phyloP scores from a whole-genome alignment of 1,140 invertebrate genomes.

The Eurosta solidaginis region DNA sequence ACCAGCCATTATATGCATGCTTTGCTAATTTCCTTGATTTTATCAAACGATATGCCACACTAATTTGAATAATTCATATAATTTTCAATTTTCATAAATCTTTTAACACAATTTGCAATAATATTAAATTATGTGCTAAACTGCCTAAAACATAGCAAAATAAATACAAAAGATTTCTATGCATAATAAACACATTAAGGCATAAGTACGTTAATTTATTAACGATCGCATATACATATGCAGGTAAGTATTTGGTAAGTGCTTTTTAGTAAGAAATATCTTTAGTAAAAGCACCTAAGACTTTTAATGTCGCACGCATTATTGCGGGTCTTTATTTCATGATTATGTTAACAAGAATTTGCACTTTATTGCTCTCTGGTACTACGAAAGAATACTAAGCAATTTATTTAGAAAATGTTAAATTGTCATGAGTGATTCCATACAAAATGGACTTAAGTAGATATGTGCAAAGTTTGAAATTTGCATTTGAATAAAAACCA shows the following conservation, averaged over 20 bases:
- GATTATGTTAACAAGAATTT: constrained; percentile 9
- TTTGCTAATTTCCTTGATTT: constrained; percentile 15
- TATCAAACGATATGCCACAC: background rate
- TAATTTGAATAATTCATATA: constrained; percentile 16
- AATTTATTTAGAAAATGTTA: too few relatives aligned
- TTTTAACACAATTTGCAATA: constrained; percentile 9
- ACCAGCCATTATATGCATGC: background rate
- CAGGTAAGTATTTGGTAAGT: too few relatives aligned
- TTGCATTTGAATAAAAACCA: too few relatives aligned
- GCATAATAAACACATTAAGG: too few relatives aligned
- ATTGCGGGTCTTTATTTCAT: background rate
- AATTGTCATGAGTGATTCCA: too few relatives aligned
- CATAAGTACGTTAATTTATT: background rate
- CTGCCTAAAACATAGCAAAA: background rate
- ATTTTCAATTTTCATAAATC: constrained; percentile 26
- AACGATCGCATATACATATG: background rate
- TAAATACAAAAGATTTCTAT: too few relatives aligned
- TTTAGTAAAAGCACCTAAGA: background rate
- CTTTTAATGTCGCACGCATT: background rate
- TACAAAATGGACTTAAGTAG: too few relatives aligned
- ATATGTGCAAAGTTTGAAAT: too few relatives aligned
- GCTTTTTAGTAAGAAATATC: too few relatives aligned
- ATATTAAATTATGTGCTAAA: constrained; percentile 23
- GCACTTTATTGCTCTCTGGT: background rate
- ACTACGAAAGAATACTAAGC: background rate